Evolutionary conservation across 64 coral and sea anemone genomes (phyloP), one percentile per base, ranked within the genome.

Genomic region (Montipora efflorescens): DNA sequence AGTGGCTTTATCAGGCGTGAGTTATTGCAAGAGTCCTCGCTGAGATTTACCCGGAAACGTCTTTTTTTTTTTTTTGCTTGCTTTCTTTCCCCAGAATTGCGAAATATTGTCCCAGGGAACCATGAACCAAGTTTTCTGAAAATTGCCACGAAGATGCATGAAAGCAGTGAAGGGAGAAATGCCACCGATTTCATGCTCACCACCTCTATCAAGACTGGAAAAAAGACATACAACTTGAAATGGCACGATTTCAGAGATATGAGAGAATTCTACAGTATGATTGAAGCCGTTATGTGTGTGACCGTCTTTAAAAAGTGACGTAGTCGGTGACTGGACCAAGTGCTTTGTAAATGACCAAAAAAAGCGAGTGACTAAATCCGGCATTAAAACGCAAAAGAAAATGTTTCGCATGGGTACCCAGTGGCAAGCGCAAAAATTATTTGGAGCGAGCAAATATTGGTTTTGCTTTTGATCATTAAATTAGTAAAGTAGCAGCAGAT

Each of bases 181-280:
- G 80, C 94, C 47, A 68, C 75, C 67, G 87, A 95, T 59, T 23
- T 81, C 14, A 88, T 44, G 59, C 36, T 87, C 16, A 87, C 91
- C 22, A 84, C 87, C 87, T 83, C 94, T 69, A 78, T 95, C 52
- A 89, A 91, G 58, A 95, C 68, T 83, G 47, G 74, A n/a, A 90
- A 91, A 23, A 83, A 67, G 22, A n/a, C 87, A 43, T 87, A 61
- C 28, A 91, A 87, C 28, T 88, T 95, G 62, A 83, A 95, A 25
- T 59, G 85, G 75, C 51, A 87, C 21, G 74, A 49, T 28, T 91
- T 77, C 19, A 53, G 49, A 4, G 94, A 95, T 66, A 81, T 91
- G 51, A 88, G 79, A 88, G 75, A 79, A 11, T 87, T 91, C 25
- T 91, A 59, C 48, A 76, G 19, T n/a, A 81, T 91, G 68, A 80